Evolutionary conservation across 2,113 vertebrate genomes (phyloP).

Genomic region (Peromyscus californicus): DNA sequence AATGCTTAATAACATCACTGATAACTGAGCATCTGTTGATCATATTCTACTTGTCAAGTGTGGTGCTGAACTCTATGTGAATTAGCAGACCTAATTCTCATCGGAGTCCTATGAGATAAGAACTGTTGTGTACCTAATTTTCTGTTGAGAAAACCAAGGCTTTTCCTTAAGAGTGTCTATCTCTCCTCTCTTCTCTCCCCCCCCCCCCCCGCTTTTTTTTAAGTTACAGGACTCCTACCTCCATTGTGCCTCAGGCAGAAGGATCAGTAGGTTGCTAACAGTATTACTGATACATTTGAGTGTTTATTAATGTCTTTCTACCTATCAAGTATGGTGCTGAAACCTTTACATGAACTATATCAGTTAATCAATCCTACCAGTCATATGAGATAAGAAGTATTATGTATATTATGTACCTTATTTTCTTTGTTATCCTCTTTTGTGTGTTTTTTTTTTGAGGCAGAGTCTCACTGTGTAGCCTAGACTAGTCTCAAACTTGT

Average conservation of each 20-base stretch:
- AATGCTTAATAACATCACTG: fast-evolving
- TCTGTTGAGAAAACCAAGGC: neutral
- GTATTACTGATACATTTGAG: fast-evolving
- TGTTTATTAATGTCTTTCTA: neutral
- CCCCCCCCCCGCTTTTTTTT: neutral
- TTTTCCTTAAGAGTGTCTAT: neutral
- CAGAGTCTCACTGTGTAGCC: neutral
- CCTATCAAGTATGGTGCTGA: neutral
- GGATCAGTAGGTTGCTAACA: neutral
- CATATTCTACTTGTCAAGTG: neutral
- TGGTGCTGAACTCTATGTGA: neutral
- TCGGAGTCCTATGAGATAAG: neutral
- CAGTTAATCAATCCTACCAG: neutral
- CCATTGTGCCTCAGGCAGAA: neutral
- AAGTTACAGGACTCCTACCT: neutral
- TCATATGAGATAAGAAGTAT: neutral
- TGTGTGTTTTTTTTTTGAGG: neutral
- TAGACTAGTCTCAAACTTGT: neutral
- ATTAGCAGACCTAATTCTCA: neutral
- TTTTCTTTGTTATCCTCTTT: neutral
- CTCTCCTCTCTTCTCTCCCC: neutral
- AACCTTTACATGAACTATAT: neutral
- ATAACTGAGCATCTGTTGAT: neutral
- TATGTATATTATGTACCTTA: too few species aligned
- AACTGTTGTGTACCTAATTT: neutral